Evolutionary conservation across 92 coral and sea anemone genomes (phyloP).

Genomic region (Hydrozoanthus gracilis): DNA sequence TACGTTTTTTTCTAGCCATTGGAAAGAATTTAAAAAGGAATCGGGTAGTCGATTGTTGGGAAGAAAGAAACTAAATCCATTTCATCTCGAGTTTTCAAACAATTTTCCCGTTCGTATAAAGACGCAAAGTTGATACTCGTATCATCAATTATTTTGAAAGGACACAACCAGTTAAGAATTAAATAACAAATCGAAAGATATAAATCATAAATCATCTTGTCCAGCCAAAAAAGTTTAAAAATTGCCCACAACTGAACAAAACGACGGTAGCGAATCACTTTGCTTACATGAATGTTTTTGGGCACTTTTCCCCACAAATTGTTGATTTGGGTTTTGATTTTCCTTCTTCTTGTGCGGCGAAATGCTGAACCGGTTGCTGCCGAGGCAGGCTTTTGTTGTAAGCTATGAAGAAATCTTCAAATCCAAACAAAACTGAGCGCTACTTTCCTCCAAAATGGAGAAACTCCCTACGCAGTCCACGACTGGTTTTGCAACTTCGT

Average conservation of each 20-base stretch:
- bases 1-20: too few relatives aligned
- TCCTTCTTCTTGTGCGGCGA: slow-evolving; percentile 96
- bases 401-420: slow-evolving; percentile 30
- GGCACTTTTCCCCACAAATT: slow-evolving; percentile 84
- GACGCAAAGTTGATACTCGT: too few relatives aligned
- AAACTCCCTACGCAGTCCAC: slow-evolving; percentile 8
- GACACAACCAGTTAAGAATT: too few relatives aligned
- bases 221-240: too few relatives aligned
- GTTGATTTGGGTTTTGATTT: slow-evolving; percentile 84
- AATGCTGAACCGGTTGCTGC: slow-evolving; percentile 88
- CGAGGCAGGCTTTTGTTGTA: slow-evolving; percentile 78
- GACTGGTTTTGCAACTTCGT: background rate
- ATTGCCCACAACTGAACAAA: background rate
- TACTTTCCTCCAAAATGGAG: slow-evolving; percentile 27
- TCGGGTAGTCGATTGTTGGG: too few relatives aligned
- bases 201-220: too few relatives aligned
- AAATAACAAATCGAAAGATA: background rate
- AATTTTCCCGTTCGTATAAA: too few relatives aligned
- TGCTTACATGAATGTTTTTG: slow-evolving; percentile 86
- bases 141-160: too few relatives aligned
- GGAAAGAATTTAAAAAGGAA: too few relatives aligned
- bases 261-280: background rate
- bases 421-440: background rate
- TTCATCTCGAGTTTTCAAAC: too few relatives aligned
- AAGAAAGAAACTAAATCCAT: too few relatives aligned